These are phyloP conservation scores for Halcyon senegalensis DNA, from an alignment of 2,113 vertebrate species.

Conservation along the genomic window DNA sequence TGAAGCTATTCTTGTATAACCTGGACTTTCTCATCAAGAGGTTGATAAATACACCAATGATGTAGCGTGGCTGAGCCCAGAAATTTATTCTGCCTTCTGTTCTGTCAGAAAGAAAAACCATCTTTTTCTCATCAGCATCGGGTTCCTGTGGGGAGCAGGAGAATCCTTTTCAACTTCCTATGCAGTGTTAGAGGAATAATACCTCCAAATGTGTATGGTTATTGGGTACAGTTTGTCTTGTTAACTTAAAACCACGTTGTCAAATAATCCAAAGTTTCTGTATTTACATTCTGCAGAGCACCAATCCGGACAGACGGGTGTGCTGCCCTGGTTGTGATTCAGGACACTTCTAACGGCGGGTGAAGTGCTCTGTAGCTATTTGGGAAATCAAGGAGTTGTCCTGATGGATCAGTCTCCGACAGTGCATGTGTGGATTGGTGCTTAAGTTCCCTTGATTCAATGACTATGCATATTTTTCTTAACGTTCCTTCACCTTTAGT, in stretches of 20 bases:
- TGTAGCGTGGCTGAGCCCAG: not conserved
- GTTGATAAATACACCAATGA: not conserved
- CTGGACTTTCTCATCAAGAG: not conserved
- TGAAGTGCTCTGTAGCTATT: not conserved
- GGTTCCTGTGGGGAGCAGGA: not conserved
- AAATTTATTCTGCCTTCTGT: not conserved
- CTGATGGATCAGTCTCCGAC: conserved; percentile 7
- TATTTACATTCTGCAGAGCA: not conserved
- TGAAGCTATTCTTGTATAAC: not conserved
- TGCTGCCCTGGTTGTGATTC: not conserved
- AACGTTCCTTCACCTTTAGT: not conserved
- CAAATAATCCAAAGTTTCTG: not conserved
- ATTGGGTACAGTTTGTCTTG: not conserved
- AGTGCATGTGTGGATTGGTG: conserved; percentile 24
- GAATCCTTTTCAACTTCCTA: conserved; percentile 16
- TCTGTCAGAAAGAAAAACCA: not conserved
- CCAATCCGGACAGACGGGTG: not conserved
- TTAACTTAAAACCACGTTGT: not conserved
- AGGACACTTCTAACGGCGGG: not conserved
- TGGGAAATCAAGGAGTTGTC: not conserved
- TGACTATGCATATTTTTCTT: conserved; percentile 43
- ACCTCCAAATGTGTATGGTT: not conserved
- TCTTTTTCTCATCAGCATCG: not conserved
- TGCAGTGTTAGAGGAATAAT: conserved; percentile 38
- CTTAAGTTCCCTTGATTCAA: conserved; percentile 1